phyloP scores from a whole-genome alignment of 1,140 invertebrate genomes.

The Euglossa dilemma region DNA sequence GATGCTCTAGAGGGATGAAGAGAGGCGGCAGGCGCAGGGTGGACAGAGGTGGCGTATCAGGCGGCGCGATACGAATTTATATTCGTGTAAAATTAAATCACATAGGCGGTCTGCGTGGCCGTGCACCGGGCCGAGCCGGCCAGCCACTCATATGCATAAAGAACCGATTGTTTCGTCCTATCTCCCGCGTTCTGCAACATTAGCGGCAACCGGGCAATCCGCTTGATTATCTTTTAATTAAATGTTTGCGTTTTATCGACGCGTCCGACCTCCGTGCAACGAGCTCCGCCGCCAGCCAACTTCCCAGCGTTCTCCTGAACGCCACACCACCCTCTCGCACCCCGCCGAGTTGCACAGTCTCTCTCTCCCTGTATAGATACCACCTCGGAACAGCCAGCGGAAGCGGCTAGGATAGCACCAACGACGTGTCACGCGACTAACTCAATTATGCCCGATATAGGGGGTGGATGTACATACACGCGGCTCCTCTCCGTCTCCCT shows the following conservation, averaged over 20 bases:
- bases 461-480: constrained; percentile 27
- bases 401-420: constrained; percentile 45
- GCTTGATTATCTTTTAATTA: constrained; percentile 81
- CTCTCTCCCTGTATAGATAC: constrained; percentile 12
- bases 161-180: constrained; percentile 73
- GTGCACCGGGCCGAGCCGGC: background rate
- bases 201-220: constrained; percentile 73
- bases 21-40: constrained; percentile 9
- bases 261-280: constrained; percentile 54
- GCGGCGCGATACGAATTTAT: constrained; percentile 75
- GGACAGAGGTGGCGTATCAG: constrained; percentile 51
- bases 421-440: constrained; percentile 71
- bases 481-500: background rate
- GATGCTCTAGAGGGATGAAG: constrained; percentile 16
- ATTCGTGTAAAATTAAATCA: constrained; percentile 80
- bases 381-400: constrained; percentile 22
- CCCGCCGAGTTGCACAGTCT: background rate
- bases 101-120: constrained; percentile 43
- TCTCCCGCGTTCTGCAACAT: constrained; percentile 76
- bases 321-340: background rate
- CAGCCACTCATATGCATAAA: constrained; percentile 76
- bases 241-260: constrained; percentile 79
- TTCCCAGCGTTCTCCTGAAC: constrained; percentile 50
- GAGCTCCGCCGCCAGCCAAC: constrained; percentile 52
- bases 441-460: constrained; percentile 68